A percentile compares a stretch with the other conserved stretches of the same genome.
Evolutionary conservation across 2,888 invertebrate species (phyloP).

Genomic region (Eristalis tenax): DNA sequence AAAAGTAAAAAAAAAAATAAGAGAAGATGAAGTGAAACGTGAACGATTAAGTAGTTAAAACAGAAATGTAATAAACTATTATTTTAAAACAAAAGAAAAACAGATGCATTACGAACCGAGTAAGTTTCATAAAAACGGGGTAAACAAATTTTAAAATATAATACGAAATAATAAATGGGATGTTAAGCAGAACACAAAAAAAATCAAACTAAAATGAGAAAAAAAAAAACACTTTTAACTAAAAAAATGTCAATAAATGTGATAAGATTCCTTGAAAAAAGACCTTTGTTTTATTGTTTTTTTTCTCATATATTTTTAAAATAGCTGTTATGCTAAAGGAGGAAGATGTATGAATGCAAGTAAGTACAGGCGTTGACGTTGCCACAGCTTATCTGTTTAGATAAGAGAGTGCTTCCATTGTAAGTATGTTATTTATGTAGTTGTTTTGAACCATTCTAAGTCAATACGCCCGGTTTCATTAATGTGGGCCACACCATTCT

Average conservation of each 20-base stretch:
- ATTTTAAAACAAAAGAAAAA: slow-evolving; percentile 38
- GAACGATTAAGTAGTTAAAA: slow-evolving; percentile 47
- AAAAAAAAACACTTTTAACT: slow-evolving; percentile 62
- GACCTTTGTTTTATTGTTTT: slow-evolving; percentile 60
- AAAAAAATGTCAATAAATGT: slow-evolving; percentile 80
- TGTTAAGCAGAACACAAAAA: slow-evolving; percentile 57
- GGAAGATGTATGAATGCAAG: too few relatives aligned
- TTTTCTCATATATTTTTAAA: background rate
- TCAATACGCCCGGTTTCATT: too few relatives aligned
- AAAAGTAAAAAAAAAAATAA: slow-evolving; percentile 38
- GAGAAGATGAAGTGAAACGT: slow-evolving; percentile 54
- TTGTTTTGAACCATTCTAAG: too few relatives aligned
- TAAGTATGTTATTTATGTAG: too few relatives aligned
- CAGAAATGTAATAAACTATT: slow-evolving; percentile 31
- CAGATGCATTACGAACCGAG: slow-evolving; percentile 52
- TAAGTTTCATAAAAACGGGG: slow-evolving; percentile 71
- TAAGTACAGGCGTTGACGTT: too few relatives aligned
- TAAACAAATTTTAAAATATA: slow-evolving; percentile 67
- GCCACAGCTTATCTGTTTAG: too few relatives aligned
- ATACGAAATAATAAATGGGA: slow-evolving; percentile 65
- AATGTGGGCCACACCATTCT: too few relatives aligned
- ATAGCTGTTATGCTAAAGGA: too few relatives aligned
- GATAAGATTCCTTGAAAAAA: slow-evolving; percentile 79
- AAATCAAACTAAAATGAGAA: slow-evolving; percentile 58
- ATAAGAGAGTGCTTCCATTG: too few relatives aligned